Percentiles rank a stretch among this genome's conserved stretches.
phyloP scores from a whole-genome alignment of 2,113 vertebrate genomes.

The Melierax canorus region DNA sequence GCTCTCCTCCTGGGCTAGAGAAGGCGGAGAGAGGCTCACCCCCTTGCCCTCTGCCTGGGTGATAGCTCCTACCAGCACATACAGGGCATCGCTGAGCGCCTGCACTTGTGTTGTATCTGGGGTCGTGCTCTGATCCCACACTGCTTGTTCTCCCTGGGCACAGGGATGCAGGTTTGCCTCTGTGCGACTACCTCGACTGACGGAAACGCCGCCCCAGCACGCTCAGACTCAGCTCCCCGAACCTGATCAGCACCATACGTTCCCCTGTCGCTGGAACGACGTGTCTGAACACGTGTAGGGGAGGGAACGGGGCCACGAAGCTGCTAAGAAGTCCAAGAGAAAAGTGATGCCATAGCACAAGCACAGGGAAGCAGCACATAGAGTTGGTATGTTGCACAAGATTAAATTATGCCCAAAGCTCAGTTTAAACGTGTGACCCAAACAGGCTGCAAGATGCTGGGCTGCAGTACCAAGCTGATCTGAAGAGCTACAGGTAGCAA shows the following conservation, averaged over 20 bases:
- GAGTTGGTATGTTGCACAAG: not conserved
- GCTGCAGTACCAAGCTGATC: not conserved
- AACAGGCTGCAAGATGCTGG: not conserved
- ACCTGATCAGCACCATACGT: not conserved
- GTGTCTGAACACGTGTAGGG: not conserved
- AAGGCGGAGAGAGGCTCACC: not conserved
- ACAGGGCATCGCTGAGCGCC: rapidly evolving
- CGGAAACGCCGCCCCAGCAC: not conserved
- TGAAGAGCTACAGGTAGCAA: not conserved
- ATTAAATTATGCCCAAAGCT: not conserved
- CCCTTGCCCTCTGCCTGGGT: not conserved
- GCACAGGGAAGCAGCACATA: not conserved
- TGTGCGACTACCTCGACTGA: not conserved
- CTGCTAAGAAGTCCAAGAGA: not conserved
- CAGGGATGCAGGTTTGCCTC: not conserved
- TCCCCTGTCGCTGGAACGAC: not conserved
- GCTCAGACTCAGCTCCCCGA: not conserved
- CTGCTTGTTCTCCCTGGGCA: not conserved
- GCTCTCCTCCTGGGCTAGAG: not conserved
- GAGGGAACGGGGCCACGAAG: not conserved
- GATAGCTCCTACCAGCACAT: not conserved
- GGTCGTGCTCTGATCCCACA: not conserved
- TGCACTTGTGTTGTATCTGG: not conserved
- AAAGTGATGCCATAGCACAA: not conserved
- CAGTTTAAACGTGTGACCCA: not conserved